phyloP scores from a whole-genome alignment of 2,888 invertebrate species.

The Oasisia sp. region DNA sequence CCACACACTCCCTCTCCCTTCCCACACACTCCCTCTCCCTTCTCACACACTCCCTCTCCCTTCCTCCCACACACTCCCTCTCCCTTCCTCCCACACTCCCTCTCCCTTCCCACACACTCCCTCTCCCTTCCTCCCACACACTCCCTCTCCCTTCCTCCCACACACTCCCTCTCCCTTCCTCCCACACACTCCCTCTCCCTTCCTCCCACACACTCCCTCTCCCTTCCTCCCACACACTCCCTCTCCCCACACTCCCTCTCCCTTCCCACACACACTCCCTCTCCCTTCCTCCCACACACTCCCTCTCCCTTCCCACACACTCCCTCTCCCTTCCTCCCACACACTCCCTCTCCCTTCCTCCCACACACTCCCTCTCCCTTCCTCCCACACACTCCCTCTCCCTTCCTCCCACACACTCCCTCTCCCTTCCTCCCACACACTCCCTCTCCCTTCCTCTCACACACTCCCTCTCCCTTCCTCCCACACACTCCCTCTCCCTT shows the following conservation, averaged over 20 bases:
- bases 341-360: not conserved
- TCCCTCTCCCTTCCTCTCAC: not conserved
- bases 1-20: not conserved
- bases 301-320: too few species aligned
- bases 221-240: not conserved
- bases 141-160: not conserved
- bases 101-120: not conserved
- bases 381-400: not conserved
- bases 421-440: not conserved
- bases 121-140: not conserved
- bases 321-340: not conserved
- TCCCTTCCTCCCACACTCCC: not conserved
- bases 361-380: not conserved
- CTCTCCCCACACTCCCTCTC: too few species aligned
- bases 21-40: not conserved
- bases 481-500: not conserved
- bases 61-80: too few species aligned
- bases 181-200: not conserved
- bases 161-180: not conserved
- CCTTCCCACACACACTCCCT: too few species aligned
- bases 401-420: not conserved
- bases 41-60: too few species aligned
- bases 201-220: not conserved
- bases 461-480: not conserved
- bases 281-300: too few species aligned